A percentile compares a stretch with the other conserved stretches of the same genome.
Conservation (phyloP, 2,888 invertebrate species). For the Caenorhabditis sulstoni region DNA sequence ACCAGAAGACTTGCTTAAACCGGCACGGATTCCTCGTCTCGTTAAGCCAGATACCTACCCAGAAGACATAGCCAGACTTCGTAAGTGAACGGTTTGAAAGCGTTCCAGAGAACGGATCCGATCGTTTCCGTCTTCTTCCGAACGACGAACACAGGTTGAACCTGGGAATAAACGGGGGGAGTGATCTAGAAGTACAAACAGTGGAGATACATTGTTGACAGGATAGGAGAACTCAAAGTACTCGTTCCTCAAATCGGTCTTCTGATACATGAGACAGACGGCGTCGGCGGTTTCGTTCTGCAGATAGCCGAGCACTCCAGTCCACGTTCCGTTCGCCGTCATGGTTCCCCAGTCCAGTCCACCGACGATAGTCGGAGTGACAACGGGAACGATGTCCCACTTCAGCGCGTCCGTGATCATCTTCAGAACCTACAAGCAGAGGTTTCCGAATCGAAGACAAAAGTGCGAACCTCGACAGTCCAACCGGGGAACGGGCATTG, state of each 20-base stretch:
- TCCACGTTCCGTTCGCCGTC: conserved; percentile 60
- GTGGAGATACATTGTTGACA: conserved; percentile 70
- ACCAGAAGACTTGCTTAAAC: conserved; percentile 56
- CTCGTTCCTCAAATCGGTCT: conserved; percentile 64
- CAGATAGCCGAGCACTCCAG: conserved; percentile 71
- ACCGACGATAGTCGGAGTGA: conserved; percentile 55
- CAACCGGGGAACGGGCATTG: conserved; percentile 75
- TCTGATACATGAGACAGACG: conserved; percentile 69
- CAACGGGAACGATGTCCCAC: conserved; percentile 53
- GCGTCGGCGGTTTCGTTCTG: conserved; percentile 71
- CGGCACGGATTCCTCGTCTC: too few relatives aligned
- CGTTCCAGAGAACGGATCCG: conserved; percentile 71
- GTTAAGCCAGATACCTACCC: too few relatives aligned
- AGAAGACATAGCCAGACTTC: conserved; percentile 67
- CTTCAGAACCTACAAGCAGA: conserved; percentile 49
- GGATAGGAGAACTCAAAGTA: conserved; percentile 72
- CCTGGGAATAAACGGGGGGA: too few relatives aligned
- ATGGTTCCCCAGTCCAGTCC: conserved; percentile 65
- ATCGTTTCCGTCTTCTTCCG: conserved; percentile 48
- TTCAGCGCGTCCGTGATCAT: conserved; percentile 59
- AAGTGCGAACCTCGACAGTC: conserved; percentile 61
- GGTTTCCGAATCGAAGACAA: neutral
- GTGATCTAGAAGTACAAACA: too few relatives aligned
- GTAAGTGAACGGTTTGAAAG: conserved; percentile 70
- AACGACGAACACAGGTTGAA: conserved; percentile 68